Evolutionary conservation across 2,113 vertebrate species (phyloP).

Genomic region (Cygnus buccinator): DNA sequence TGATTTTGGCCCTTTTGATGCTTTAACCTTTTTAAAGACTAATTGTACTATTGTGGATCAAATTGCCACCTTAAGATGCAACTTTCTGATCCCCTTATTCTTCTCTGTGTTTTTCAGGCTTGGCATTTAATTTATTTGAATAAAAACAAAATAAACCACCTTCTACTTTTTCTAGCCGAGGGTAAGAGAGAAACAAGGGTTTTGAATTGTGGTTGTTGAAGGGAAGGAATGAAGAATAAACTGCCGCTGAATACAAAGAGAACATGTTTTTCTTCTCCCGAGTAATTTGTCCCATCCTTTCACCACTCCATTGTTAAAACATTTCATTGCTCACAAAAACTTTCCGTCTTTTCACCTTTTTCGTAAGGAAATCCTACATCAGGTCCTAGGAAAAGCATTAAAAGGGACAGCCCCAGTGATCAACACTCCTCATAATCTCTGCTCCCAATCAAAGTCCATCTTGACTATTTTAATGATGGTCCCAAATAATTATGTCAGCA

Average conservation of each 20-base stretch:
- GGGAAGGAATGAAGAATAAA: conserved; percentile 20
- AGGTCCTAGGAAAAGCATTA: accelerated
- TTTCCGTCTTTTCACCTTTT: neutral
- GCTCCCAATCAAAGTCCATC: neutral
- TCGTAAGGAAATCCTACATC: neutral
- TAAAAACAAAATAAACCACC: neutral
- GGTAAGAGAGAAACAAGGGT: neutral
- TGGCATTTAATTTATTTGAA: conserved; percentile 7
- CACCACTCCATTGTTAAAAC: neutral
- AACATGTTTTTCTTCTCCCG: conserved; percentile 1
- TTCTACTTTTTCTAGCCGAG: neutral
- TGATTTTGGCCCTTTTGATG: neutral
- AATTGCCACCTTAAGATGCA: neutral
- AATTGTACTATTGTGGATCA: neutral
- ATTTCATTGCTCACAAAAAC: neutral
- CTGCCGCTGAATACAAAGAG: neutral
- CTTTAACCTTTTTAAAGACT: neutral
- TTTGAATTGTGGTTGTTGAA: neutral
- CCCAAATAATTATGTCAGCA: neutral
- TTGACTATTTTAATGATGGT: neutral
- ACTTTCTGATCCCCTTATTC: neutral
- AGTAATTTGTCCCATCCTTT: conserved; percentile 31
- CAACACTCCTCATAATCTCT: neutral
- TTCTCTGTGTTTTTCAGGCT: neutral
- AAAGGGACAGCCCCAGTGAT: neutral